Evolutionary conservation across 1,140 invertebrate species (phyloP), one percentile per base, ranked within the genome.

Genomic region (Ephestia elutella): DNA sequence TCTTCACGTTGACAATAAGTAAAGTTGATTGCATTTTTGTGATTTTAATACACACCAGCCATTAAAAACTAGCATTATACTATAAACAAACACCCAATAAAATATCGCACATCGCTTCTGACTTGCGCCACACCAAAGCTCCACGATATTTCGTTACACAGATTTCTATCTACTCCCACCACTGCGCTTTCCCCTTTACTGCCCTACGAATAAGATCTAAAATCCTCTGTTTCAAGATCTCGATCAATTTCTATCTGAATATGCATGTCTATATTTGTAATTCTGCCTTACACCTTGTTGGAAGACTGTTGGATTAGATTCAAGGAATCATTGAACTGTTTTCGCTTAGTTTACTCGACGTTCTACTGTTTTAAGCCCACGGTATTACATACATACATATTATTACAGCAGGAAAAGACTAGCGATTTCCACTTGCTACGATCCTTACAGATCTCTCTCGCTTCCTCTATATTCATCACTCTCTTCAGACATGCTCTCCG

Each of bases 221-320:
- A 44, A n/a, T 7, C n/a, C 10, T 2, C 13, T 44, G 38, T 17
- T 15, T 44, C 13, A 2, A 4, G 2, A 15, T 15, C 15, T 5
- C 38, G 38, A 44, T 15, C 38, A 44, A 44, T 44, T n/a, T 44
- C 38, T 44, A 32, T 44, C 38, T 44, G 38, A 44, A 44, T 44
- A 44, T 44, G n/a, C 38, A 44, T 44, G 38, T 44, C 15, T 44
- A 17, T 44, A 44, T 44, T 32, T 32, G 30, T 32, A 32, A 32
- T 32, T 15, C 13, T 44, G 38, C n/a, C 7, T 44, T 44, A 44
- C 38, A 44, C 38, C 38, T 44, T 15, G 38, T 44, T 44, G 13
- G n/a, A 44, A 7, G 38, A 15, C 38, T n/a, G 38, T 44, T 44
- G 13, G 11, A 15, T 44, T 44, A 15, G 38, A 44, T 15, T 3